Evolutionary conservation across 35 echinoderm and acorn worm species (phyloP), one percentile per base, ranked within the genome.

Genomic region (Patiria miniata): DNA sequence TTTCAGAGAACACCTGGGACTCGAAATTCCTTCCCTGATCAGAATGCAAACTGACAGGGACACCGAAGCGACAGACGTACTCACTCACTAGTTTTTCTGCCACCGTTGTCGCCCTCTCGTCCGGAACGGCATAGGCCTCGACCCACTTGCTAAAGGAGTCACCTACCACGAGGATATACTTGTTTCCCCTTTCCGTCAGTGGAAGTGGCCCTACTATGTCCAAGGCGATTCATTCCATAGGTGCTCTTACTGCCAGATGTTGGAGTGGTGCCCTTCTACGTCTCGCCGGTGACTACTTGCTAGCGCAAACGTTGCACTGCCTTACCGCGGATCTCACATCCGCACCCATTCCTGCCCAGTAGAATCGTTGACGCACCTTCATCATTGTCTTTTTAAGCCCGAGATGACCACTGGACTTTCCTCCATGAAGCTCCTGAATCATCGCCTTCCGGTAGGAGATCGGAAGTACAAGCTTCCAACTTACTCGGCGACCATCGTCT

Each of bases 11-110:
- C 14, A 94, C 17, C 1, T 83, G 59, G 32, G 88, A 86, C 77
- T 93, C 91, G 33, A 93, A 93, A 84, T 93, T 93, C 40, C 68
- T 32, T 15, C 91, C 91, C 78, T 89, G 87, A 37, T 89, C 79
- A 19, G 39, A 40, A 26, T 82, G 47, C 12, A 52, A 34, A 4
- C 28, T 51, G 17, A 33, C 21, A 21, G 54, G 83, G 33, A 47
- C 44, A 54, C 83, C 36, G 16, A 54, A 53, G 37, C 83, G 83
- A 53, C 83, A 65, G 1, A 68, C 23, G 34, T 22, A 85, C 32
- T 85, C 57, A 26, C 38, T 23, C 15, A 53, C 53, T 40, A 85
- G 12, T 36, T 61, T 68, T 14, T 32, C 68, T 17, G 83, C 83
- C 18, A 51, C 16, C 28, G 83, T 85, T 17, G 39, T 59, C 1